These are phyloP conservation scores for Sebastes iracundus DNA, from an alignment of 2,797 vertebrate genomes.

Conservation along the genomic window DNA sequence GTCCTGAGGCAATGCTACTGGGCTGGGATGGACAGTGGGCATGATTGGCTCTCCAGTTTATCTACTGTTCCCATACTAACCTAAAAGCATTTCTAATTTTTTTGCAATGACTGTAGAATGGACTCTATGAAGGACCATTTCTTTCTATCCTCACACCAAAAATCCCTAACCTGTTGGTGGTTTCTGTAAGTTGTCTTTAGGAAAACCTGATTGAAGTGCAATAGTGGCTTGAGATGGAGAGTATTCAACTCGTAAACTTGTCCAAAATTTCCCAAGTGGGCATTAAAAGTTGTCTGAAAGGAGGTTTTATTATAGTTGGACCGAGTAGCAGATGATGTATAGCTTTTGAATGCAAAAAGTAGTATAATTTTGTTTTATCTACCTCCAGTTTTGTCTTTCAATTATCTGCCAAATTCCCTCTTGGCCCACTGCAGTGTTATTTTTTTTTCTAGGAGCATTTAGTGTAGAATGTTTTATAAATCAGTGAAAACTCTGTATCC, in stretches of 20 bases:
- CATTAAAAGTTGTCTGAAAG: neutral
- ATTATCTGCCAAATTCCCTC: constrained; percentile 19
- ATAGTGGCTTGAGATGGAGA: neutral
- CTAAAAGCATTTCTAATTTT: constrained; percentile 49
- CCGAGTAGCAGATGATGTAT: neutral
- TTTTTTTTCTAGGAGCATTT: constrained; percentile 31
- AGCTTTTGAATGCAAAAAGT: constrained; percentile 1
- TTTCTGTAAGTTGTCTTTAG: neutral
- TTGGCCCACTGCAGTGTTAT: neutral
- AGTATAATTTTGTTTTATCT: neutral
- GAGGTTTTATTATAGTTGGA: neutral
- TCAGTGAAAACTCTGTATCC: constrained; percentile 53
- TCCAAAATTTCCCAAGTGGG: neutral
- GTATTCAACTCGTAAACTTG: neutral
- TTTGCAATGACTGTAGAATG: constrained; percentile 13
- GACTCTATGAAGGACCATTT: neutral
- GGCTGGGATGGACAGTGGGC: constrained; percentile 71
- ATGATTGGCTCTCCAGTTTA: constrained; percentile 63
- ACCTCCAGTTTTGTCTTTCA: constrained; percentile 22
- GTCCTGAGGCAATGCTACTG: constrained; percentile 82
- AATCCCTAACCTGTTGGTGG: neutral
- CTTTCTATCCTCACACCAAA: neutral
- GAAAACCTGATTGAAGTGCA: neutral
- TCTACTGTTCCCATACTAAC: constrained; percentile 36
- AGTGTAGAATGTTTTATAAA: constrained; percentile 44